Base-by-base conservation (phyloP, 2,888 invertebrate species). In the Pollenia griseotomentosa region DNA sequence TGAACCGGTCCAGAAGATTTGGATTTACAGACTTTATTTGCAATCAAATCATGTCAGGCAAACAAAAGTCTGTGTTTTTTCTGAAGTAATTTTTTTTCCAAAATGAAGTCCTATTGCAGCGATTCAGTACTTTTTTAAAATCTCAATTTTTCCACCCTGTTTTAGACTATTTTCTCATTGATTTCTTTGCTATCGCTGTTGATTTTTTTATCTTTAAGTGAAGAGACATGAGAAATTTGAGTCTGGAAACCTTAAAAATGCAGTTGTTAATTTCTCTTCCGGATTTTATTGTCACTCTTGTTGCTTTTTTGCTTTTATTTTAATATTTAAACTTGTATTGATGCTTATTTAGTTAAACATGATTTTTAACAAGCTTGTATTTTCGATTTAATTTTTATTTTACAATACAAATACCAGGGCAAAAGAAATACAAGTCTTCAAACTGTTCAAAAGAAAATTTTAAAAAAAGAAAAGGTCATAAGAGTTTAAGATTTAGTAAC, bases 191-290 rank as follows among this genome's bases (percentile, higher is more conserved):
- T 23, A 2, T 23, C 63, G 4, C 42, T 68, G n/a, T 48, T 73
- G 10, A 23, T 46, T 51, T 14, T 8, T 55, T 9, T 14, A 23
- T 23, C 8, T 44, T 7, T 74, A 46, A 77, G 46, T 77, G 71
- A 40, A 73, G 19, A 59, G 46, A 33, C 65, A 79, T 53, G 33
- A 51, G 83, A 70, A 86, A 87, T 55, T 78, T 84, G 84, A 87
- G 83, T 83, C 83, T 63, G 16, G 90, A 91, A 91, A 89, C 90
- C 90, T n/a, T 87, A 88, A 23, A 90, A 91, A n/a, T 87, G 85
- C 68, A 85, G 70, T 68, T 78, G 61, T 78, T 59, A 14, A 78
- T 82, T 78, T 79, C 74, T 79, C 73, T 78, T 74, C 66, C 68
- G 48, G 78, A 87, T 87, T 78, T 81, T 63, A 51, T 61, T 66